phyloP scores from a whole-genome alignment of 2,888 invertebrate species.

The Epicampocera succincta region DNA sequence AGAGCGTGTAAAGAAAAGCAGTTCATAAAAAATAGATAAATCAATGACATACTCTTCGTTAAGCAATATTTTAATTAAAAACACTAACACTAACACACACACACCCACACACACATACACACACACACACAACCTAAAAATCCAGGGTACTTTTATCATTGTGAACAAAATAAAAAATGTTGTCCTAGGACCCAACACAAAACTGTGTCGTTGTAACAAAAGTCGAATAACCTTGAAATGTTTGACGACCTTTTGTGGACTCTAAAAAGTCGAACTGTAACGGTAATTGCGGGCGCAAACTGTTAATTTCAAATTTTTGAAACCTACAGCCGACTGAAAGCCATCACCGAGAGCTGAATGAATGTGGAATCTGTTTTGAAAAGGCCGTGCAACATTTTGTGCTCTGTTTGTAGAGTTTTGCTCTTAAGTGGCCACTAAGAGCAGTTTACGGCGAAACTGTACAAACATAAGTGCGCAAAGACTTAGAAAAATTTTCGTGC shows the following conservation, averaged over 20 bases:
- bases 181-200: constrained; percentile 58
- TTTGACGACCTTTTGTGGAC: constrained; percentile 55
- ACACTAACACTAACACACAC: neutral
- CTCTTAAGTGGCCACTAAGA: neutral
- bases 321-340: constrained; percentile 16
- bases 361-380: neutral
- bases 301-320: constrained; percentile 51
- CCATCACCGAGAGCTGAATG: constrained; percentile 9
- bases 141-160: constrained; percentile 43
- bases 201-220: constrained; percentile 44
- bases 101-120: neutral
- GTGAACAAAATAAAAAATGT: constrained; percentile 33
- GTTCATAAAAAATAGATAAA: neutral
- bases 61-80: constrained; percentile 20
- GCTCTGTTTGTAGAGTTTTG: neutral
- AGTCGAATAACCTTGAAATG: constrained; percentile 58
- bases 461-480: constrained; percentile 26
- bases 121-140: neutral
- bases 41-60: neutral
- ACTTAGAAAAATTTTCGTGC: constrained; percentile 14
- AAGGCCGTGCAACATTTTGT: neutral
- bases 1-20: too few species aligned
- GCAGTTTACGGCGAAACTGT: constrained; percentile 41
- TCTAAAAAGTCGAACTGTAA: constrained; percentile 20
- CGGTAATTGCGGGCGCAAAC: constrained; percentile 30